phyloP scores from a whole-genome alignment of 2,113 vertebrate genomes.

The Ramphastos sulfuratus region DNA sequence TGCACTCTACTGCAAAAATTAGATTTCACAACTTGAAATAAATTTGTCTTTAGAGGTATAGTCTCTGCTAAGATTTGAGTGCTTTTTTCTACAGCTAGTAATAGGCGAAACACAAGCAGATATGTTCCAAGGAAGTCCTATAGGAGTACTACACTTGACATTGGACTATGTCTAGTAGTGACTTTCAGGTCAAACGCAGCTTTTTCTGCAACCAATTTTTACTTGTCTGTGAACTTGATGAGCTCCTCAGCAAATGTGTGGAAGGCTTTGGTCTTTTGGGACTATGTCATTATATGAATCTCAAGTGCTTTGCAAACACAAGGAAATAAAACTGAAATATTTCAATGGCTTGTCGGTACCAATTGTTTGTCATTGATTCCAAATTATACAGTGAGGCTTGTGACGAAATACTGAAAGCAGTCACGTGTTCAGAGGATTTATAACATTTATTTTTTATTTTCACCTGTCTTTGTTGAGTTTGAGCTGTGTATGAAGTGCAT shows the following conservation, averaged over 20 bases:
- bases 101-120: not conserved
- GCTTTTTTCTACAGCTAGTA: not conserved
- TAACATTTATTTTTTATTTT: not conserved
- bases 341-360: not conserved
- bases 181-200: not conserved
- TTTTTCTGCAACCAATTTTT: not conserved
- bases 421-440: not conserved
- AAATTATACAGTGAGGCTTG: not conserved
- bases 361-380: not conserved
- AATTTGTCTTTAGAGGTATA: not conserved
- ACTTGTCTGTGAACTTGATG: not conserved
- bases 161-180: not conserved
- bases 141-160: rapidly evolving
- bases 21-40: not conserved
- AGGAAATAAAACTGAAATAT: not conserved
- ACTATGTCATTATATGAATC: not conserved
- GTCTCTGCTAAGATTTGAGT: not conserved
- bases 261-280: not conserved
- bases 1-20: not conserved
- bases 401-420: not conserved
- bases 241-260: not conserved
- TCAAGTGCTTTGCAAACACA: not conserved
- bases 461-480: not conserved
- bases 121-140: not conserved
- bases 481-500: not conserved